Percentiles rank a stretch among this genome's conserved stretches.
These are phyloP conservation scores for Glyphotaelius pellucidus DNA, from an alignment of 2,888 invertebrate species.

Conservation along the genomic window DNA sequence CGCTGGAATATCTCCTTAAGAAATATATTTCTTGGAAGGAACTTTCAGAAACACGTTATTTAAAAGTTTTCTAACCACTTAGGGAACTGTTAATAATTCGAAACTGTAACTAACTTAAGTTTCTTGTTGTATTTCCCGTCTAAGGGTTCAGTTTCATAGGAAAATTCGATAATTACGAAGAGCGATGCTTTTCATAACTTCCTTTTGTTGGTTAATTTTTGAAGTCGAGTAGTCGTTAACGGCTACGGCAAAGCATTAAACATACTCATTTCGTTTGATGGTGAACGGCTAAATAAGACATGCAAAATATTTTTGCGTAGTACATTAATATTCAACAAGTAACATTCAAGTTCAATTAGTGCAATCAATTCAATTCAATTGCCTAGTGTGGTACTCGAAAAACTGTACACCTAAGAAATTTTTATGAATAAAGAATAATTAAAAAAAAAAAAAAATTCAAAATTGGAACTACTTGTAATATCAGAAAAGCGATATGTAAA, in stretches of 20 bases:
- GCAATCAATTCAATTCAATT: too few species aligned
- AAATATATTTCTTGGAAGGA: neutral
- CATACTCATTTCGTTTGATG: neutral
- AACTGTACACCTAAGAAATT: too few species aligned
- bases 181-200: neutral
- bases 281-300: too few species aligned
- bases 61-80: slow-evolving; percentile 2
- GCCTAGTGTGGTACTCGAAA: too few species aligned
- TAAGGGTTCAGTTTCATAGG: neutral
- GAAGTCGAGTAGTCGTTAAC: neutral
- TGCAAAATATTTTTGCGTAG: too few species aligned
- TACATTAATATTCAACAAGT: too few species aligned
- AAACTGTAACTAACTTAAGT: neutral
- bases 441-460: too few species aligned
- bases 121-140: neutral
- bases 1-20: neutral
- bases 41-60: neutral
- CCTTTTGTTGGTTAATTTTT: neutral
- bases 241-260: neutral
- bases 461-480: too few species aligned
- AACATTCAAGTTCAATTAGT: too few species aligned
- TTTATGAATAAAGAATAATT: too few species aligned
- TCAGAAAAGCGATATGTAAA: too few species aligned
- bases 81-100: neutral
- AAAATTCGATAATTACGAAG: neutral